Base-by-base conservation (phyloP, 30 jellyfish, hydroid and myxozoan species). In the Sanderia malayensis region DNA sequence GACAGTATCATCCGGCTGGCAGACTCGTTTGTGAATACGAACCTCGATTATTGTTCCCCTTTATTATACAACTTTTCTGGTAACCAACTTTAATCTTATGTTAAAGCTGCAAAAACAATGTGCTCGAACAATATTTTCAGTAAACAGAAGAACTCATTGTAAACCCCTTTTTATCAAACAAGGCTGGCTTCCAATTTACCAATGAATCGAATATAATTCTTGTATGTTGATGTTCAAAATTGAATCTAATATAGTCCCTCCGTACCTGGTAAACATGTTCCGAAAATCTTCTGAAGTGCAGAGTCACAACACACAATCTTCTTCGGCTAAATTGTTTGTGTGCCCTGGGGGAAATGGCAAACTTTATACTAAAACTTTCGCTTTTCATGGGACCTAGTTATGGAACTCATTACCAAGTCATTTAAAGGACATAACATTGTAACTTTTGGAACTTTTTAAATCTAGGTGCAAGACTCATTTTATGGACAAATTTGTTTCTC, bases 1-100 rank as follows among this genome's bases (percentile, higher is more conserved):
- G 22, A 37, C 31, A 61, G 73, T 21, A 19, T 61, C 46, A 61
- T 61, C 73, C 73, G 15, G 46, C 73, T 61, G n/a, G 73, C 73
- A 31, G 32, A 61, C 58, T 61, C 20, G 28, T 49, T 61, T 61
- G 57, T 37, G 28, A 8, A 19, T 19, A 2, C 46, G 28, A 46
- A 61, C 45, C 32, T 61, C 26, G 55, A 61, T 61, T 61, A 61
- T 61, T 61, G 73, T 61, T 61, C 52, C 21, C 73, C 58, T 13
- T 31, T 61, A 2, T 23, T 23, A 37, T 61, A 61, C 45, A 61
- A 61, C 46, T 37, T 61, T 61, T 41, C 55, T 6, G 55, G 55
- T 41, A 41, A 41, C 55, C 55, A 41, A 41, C 55, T 6, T 41
- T 8, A 41, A 41, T 41, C 55, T 15, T 15, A n/a, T 41, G 55